Evolutionary conservation across 2,797 vertebrate species (phyloP).

Genomic region (Acrossocheilus fasciatus): DNA sequence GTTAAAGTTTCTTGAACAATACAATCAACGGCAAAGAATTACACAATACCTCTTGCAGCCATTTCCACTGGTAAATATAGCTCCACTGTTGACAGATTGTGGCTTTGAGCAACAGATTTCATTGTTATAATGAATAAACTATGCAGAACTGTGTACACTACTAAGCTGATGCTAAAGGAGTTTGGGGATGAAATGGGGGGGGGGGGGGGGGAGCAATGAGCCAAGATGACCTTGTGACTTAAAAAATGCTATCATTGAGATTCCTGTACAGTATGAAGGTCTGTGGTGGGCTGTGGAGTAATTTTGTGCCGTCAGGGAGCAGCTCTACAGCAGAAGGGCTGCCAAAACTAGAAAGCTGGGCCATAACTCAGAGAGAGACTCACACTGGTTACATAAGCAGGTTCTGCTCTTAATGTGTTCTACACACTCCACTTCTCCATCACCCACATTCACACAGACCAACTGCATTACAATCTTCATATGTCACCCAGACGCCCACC

Average conservation of each 20-base stretch:
- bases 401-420: constrained; percentile 50
- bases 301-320: constrained; percentile 26
- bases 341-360: constrained; percentile 48
- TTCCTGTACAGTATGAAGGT: constrained; percentile 17
- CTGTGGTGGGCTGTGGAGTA: constrained; percentile 7
- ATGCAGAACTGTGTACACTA: neutral
- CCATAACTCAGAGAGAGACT: constrained; percentile 51
- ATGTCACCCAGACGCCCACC: constrained; percentile 15
- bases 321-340: constrained; percentile 33
- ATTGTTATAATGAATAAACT: neutral
- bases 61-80: constrained; percentile 9
- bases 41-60: neutral
- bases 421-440: constrained; percentile 36
- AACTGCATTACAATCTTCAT: constrained; percentile 14
- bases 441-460: constrained; percentile 2
- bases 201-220: neutral
- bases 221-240: constrained; percentile 17
- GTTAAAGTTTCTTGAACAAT: constrained; percentile 6
- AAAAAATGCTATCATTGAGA: constrained; percentile 22
- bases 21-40: neutral
- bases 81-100: neutral
- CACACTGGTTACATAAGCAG: constrained; percentile 47
- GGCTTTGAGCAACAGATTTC: neutral
- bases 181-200: neutral
- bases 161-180: neutral